A percentile compares a stretch with the other conserved stretches of the same genome.
Conservation (phyloP, 2,888 invertebrate species). For the Platycheirus albimanus region DNA sequence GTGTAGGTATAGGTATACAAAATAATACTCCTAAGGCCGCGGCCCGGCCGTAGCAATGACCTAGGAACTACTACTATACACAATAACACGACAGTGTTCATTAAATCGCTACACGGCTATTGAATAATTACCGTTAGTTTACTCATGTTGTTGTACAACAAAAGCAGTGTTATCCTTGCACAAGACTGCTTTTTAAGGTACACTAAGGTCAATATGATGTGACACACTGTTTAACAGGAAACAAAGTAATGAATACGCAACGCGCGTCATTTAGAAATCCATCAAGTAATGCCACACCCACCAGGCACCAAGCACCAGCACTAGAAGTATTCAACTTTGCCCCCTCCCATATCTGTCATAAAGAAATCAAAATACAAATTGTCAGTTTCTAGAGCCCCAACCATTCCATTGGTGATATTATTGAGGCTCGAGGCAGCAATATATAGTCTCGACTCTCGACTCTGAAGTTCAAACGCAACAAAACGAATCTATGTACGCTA, state of each 20-base stretch:
- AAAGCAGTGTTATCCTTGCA: neutral
- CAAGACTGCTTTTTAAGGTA: conserved; percentile 1
- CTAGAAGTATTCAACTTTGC: neutral
- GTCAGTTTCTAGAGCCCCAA: conserved; percentile 20
- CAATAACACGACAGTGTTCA: conserved; percentile 59
- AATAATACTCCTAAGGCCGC: neutral
- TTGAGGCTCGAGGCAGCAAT: conserved; percentile 41
- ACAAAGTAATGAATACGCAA: conserved; percentile 57
- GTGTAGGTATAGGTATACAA: too few species aligned
- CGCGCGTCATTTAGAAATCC: conserved; percentile 53
- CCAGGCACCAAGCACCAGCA: neutral
- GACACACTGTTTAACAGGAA: conserved; percentile 42
- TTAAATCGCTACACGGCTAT: conserved; percentile 56
- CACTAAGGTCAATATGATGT: conserved; percentile 34
- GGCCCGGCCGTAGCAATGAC: conserved; percentile 7
- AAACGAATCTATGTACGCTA: conserved; percentile 13
- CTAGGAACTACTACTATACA: conserved; percentile 24
- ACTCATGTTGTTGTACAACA: neutral
- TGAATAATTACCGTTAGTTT: conserved; percentile 57
- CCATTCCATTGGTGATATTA: conserved; percentile 36
- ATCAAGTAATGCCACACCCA: conserved; percentile 46
- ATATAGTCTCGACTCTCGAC: too few species aligned
- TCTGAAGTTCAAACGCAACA: too few species aligned
- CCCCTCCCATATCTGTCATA: too few species aligned
- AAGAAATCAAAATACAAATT: conserved; percentile 13